Evolutionary conservation across 2,888 invertebrate species (phyloP).

Genomic region (Lasioglossum calceatum): DNA sequence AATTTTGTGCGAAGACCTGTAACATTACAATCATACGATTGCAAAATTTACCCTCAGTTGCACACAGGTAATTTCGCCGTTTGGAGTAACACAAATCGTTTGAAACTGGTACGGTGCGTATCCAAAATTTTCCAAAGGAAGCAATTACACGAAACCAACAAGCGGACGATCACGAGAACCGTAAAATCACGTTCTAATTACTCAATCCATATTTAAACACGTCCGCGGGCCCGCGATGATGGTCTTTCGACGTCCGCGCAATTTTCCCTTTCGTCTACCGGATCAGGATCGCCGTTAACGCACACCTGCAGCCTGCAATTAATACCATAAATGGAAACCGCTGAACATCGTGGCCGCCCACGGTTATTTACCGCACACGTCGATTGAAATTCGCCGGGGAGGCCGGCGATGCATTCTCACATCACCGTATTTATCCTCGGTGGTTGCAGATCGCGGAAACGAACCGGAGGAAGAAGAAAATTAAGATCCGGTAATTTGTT

Average conservation of each 20-base stretch:
- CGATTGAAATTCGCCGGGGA: constrained; percentile 5
- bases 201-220: neutral
- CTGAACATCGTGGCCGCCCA: neutral
- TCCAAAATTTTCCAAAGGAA: neutral
- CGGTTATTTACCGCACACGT: constrained; percentile 12
- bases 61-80: neutral
- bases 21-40: neutral
- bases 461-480: constrained; percentile 45
- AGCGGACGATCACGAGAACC: neutral
- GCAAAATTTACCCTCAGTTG: neutral
- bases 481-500: constrained; percentile 59
- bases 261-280: neutral
- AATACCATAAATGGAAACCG: neutral
- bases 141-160: neutral
- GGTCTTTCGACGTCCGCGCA: neutral
- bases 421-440: constrained; percentile 25
- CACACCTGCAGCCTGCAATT: constrained; percentile 4
- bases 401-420: neutral
- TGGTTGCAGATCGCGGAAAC: constrained; percentile 39
- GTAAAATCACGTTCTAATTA: neutral
- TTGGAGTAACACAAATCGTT: neutral
- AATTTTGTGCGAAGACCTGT: neutral
- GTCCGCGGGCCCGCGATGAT: neutral
- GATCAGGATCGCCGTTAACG: neutral
- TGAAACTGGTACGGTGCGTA: neutral